Evolutionary conservation across 1,140 invertebrate species (phyloP).

Genomic region (Papilio glaucus): DNA sequence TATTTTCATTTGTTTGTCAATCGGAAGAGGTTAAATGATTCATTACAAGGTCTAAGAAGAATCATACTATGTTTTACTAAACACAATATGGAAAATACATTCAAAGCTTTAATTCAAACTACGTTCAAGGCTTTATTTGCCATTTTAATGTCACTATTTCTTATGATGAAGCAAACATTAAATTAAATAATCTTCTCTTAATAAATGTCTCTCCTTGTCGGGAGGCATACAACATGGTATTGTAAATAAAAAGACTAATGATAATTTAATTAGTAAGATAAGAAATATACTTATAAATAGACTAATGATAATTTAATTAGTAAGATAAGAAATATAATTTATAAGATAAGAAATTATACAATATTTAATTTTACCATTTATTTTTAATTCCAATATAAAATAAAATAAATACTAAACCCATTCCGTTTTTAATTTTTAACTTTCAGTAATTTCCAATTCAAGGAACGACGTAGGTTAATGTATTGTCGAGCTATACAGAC

Average conservation of each 20-base stretch:
- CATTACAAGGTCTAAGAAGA: no score
- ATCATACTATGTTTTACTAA: no score
- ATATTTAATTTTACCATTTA: slow-evolving; percentile 10
- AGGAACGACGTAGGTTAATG: no score
- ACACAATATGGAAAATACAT: neutral
- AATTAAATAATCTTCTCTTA: neutral
- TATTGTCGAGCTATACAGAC: no score
- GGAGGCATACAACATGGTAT: neutral
- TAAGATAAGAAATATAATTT: slow-evolving; percentile 30
- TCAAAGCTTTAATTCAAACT: neutral
- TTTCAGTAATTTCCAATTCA: neutral
- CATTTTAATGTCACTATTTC: neutral
- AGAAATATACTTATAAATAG: no score
- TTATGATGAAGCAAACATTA: neutral
- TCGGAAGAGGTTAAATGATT: neutral
- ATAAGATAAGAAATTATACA: slow-evolving; percentile 23
- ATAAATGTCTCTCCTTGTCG: neutral
- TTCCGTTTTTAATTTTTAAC: slow-evolving; percentile 3
- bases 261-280: no score
- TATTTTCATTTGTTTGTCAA: neutral
- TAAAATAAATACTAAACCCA: slow-evolving; percentile 8
- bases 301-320: slow-evolving; percentile 36
- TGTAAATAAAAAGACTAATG: slow-evolving; percentile 36
- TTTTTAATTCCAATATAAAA: slow-evolving; percentile 15
- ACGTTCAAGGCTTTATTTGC: neutral